Evolutionary conservation across 2,888 invertebrate species (phyloP).

Genomic region (Coronaproctus castanopsis): DNA sequence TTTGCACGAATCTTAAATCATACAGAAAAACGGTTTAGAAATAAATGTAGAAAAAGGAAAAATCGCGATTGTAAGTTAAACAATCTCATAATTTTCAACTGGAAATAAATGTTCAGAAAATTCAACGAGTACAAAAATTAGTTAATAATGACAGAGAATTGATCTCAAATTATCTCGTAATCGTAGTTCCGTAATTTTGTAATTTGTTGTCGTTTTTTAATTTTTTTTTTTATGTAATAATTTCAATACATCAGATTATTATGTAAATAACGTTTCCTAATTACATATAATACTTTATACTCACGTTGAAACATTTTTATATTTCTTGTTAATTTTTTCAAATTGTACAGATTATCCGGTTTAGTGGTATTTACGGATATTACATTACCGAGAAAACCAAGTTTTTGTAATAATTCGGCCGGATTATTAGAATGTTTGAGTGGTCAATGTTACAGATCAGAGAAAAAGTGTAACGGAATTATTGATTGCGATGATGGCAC

Average conservation of each 20-base stretch:
- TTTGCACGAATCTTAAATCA: too few species aligned
- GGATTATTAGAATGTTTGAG: constrained; percentile 63
- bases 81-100: too few species aligned
- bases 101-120: too few species aligned
- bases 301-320: not conserved
- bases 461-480: constrained; percentile 55
- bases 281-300: not conserved
- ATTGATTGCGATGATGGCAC: constrained; percentile 66
- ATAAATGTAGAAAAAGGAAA: too few species aligned
- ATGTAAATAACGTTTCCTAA: too few species aligned
- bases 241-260: too few species aligned
- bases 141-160: too few species aligned
- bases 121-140: too few species aligned
- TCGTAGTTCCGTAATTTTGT: not conserved
- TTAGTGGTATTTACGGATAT: constrained; percentile 82
- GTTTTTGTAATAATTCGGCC: constrained; percentile 46
- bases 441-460: constrained; percentile 53
- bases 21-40: too few species aligned
- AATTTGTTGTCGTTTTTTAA: not conserved
- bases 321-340: not conserved
- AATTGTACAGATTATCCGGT: constrained; percentile 37
- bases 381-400: constrained; percentile 42
- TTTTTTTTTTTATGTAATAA: not conserved
- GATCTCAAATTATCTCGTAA: too few species aligned
- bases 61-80: too few species aligned